Evolutionary conservation across 2,888 invertebrate species (phyloP).

Genomic region (Meliscaeva auricollis): DNA sequence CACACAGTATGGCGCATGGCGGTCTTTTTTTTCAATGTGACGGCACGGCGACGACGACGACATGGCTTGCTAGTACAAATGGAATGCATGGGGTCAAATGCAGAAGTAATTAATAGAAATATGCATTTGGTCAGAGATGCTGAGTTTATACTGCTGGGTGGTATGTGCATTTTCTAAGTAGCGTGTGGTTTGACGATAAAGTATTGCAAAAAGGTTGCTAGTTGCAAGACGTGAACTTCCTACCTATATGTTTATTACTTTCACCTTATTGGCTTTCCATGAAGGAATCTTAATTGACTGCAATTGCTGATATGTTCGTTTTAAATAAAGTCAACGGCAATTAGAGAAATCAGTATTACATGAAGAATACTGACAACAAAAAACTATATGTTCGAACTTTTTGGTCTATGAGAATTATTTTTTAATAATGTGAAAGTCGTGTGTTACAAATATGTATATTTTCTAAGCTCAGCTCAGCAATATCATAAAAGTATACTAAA

Average conservation of each 20-base stretch:
- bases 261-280: slow-evolving; percentile 26
- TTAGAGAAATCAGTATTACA: neutral
- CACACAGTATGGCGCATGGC: slow-evolving; percentile 70
- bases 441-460: too few species aligned
- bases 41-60: slow-evolving; percentile 1
- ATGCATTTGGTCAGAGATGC: slow-evolving; percentile 54
- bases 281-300: slow-evolving; percentile 39
- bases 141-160: slow-evolving; percentile 47
- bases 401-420: too few species aligned
- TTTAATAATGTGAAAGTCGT: too few species aligned
- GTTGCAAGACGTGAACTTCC: neutral
- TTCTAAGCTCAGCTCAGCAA: too few species aligned
- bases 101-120: slow-evolving; percentile 69
- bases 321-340: neutral
- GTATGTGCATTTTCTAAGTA: slow-evolving; percentile 23
- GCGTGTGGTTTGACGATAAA: neutral
- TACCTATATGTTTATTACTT: neutral
- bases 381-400: too few species aligned
- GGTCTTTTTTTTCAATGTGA: slow-evolving; percentile 32
- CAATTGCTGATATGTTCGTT: neutral
- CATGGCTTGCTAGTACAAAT: slow-evolving; percentile 22
- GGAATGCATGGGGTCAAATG: slow-evolving; percentile 49
- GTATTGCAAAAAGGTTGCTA: neutral
- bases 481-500: too few species aligned
- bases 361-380: too few species aligned